Conservation (phyloP, 1,140 invertebrate species). For the Sinella curviseta region DNA sequence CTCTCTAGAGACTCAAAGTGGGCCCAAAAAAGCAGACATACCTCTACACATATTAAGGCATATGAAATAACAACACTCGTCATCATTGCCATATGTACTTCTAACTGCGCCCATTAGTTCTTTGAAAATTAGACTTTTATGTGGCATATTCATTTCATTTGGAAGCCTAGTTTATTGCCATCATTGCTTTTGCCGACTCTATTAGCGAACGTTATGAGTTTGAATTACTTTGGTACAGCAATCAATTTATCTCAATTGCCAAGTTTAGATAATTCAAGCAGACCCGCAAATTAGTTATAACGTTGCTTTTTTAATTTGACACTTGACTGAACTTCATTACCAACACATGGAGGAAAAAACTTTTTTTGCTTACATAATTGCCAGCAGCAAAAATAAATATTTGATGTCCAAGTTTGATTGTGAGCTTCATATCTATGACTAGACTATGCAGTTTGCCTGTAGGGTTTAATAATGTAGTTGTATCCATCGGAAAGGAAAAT, state of each 20-base stretch:
- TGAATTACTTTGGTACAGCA: neutral
- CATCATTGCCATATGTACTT: too few species aligned
- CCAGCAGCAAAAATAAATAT: neutral
- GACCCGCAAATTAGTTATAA: neutral
- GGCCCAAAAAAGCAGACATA: too few species aligned
- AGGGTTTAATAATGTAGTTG: too few species aligned
- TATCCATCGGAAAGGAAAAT: too few species aligned
- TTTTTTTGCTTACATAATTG: neutral
- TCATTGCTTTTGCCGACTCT: neutral
- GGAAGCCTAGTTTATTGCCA: neutral
- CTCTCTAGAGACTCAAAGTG: too few species aligned
- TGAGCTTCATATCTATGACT: too few species aligned
- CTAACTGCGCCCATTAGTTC: neutral
- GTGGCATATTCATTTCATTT: neutral
- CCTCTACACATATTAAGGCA: too few species aligned
- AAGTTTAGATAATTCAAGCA: neutral
- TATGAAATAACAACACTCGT: too few species aligned
- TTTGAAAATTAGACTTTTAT: neutral
- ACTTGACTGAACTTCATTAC: neutral
- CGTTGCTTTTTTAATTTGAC: neutral
- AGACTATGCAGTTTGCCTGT: too few species aligned
- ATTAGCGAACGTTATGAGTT: neutral
- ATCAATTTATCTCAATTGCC: neutral
- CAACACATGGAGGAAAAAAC: neutral
- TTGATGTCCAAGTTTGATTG: too few species aligned